Evolutionary conservation across 2,113 vertebrate genomes (phyloP), one percentile per base, ranked within the genome.

Genomic region (Takifugu bimaculatus): DNA sequence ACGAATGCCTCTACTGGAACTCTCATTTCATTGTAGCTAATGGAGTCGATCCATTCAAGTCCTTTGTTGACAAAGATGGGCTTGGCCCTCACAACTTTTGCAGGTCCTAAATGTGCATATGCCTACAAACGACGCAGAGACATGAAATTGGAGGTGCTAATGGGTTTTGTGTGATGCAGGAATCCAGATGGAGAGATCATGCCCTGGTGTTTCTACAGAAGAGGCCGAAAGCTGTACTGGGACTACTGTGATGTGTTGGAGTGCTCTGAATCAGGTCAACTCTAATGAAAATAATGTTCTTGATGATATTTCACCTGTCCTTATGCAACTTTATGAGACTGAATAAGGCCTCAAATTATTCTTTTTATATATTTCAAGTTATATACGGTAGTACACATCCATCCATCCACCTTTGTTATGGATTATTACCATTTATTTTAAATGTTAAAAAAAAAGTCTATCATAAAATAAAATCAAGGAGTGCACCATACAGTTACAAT

Each of bases 201-300:
- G 63, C 91, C 91, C 2, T 92, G 91, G 91, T 92, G 91, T 66
- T 92, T 91, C 70, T 61, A 50, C 60, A 84, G 85, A 77, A 66
- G 35, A 61, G 76, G 83, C 5, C 61, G 0, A 2, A 71, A 0
- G 26, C 71, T 92, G 54, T 49, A 51, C 26, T 92, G 91, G 91
- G 82, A 88, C 68, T 67, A 88, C 65, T 92, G 91, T 53, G 57
- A 88, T 43, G 78, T 91, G 48, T 76, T 3, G 1, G 43, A 66
- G 60, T 92, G 91, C 68, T 28, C 67, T 48, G 54, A 80, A 1
- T 82, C 83, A 84, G 69, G 85, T 88, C 4, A 42, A 65, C 20
- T 47, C 20, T 14, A 42, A 58, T 51, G 0, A 32, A 32, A 32
- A 32, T 32, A 2, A 32, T 32, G 5, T 32, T 32, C 2, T 32